Percentiles rank a stretch among this genome's conserved stretches.
phyloP scores from a whole-genome alignment of 2,888 invertebrate species.

The Mayetiola destructor region DNA sequence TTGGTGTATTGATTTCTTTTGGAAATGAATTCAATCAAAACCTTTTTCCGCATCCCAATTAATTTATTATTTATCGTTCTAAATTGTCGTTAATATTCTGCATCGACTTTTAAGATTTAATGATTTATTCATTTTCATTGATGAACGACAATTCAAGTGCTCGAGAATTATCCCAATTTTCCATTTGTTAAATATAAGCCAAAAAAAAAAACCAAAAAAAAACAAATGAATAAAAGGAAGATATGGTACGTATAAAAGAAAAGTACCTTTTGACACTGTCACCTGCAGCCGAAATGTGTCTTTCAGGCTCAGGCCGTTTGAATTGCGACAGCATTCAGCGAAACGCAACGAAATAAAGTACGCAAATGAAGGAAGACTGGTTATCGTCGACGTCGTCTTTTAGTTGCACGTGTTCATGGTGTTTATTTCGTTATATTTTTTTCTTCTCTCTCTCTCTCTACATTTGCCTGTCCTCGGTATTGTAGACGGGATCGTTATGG shows the following conservation, averaged over 20 bases:
- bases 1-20: too few species aligned
- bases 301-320: constrained; percentile 4
- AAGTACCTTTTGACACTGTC: constrained; percentile 10
- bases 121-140: too few species aligned
- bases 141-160: too few species aligned
- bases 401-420: not conserved
- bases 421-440: not conserved
- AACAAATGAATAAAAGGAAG: not conserved
- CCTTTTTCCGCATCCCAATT: too few species aligned
- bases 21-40: too few species aligned
- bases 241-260: constrained; percentile 6
- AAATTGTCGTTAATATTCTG: too few species aligned
- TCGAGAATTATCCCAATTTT: too few species aligned
- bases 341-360: too few species aligned
- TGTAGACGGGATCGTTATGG: not conserved
- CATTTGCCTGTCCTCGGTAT: not conserved
- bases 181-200: too few species aligned
- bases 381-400: constrained; percentile 1
- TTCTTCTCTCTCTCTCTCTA: not conserved
- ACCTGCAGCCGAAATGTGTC: constrained; percentile 12
- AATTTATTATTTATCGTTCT: too few species aligned
- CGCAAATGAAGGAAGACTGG: not conserved
- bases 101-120: too few species aligned
- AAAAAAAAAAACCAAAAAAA: not conserved
- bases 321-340: not conserved